Conservation (phyloP, 2,888 invertebrate genomes). For the Autographa gamma region DNA sequence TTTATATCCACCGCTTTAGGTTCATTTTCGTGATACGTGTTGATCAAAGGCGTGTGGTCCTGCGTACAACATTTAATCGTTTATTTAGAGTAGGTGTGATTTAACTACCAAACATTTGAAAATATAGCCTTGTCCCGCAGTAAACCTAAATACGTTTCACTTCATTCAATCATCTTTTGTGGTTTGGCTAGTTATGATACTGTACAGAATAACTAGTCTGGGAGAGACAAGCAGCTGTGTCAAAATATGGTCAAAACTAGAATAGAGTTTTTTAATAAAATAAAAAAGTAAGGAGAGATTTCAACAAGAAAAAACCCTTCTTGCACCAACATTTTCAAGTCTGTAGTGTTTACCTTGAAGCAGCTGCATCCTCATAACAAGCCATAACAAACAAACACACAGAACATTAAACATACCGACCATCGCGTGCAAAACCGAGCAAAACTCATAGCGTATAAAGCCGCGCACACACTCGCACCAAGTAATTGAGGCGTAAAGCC, state of each 20-base stretch:
- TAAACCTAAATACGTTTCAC: conserved; percentile 14
- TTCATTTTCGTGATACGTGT: not conserved
- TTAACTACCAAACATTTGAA: conserved; percentile 27
- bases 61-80: conserved; percentile 21
- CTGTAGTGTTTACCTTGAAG: not conserved
- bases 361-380: not conserved
- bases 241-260: not conserved
- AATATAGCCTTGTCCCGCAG: conserved; percentile 9
- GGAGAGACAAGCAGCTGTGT: not conserved
- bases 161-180: conserved; percentile 5
- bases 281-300: too few relatives aligned
- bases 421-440: conserved; percentile 39
- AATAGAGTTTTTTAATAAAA: too few relatives aligned
- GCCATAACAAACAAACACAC: not conserved
- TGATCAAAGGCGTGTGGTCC: not conserved
- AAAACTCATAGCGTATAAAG: conserved; percentile 49
- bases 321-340: not conserved
- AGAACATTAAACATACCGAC: conserved; percentile 21
- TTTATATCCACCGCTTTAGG: not conserved
- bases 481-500: conserved; percentile 66
- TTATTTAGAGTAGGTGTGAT: conserved; percentile 38
- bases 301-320: too few relatives aligned
- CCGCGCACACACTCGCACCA: conserved; percentile 56
- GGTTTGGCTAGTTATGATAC: not conserved
- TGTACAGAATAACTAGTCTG: too few relatives aligned